Conservation (phyloP, 2,888 invertebrate species). For the Achlya flavicornis region DNA sequence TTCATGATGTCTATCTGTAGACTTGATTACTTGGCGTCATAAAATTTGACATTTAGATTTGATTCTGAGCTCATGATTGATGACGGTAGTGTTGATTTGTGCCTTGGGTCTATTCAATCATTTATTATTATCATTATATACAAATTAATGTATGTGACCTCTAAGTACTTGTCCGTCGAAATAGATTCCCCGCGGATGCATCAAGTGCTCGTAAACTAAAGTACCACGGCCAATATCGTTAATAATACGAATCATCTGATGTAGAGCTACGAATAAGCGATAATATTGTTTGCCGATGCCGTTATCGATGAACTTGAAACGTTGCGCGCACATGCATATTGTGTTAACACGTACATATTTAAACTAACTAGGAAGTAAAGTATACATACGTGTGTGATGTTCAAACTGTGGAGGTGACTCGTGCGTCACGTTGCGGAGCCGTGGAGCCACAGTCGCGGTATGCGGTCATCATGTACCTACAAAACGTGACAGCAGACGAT, state of each 20-base stretch:
- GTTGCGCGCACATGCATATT: slow-evolving; percentile 57
- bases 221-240: background rate
- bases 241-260: slow-evolving; percentile 31
- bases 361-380: slow-evolving; percentile 66
- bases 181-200: slow-evolving; percentile 29
- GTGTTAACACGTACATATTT: slow-evolving; percentile 61
- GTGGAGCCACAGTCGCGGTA: slow-evolving; percentile 31
- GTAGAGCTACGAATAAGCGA: slow-evolving; percentile 50
- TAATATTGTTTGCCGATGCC: slow-evolving; percentile 61
- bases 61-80: background rate
- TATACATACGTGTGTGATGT: slow-evolving; percentile 46
- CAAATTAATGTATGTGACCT: slow-evolving; percentile 13
- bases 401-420: slow-evolving; percentile 46
- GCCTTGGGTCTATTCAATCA: background rate
- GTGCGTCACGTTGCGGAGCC: slow-evolving; percentile 49
- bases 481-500: slow-evolving; percentile 41
- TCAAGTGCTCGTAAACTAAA: slow-evolving; percentile 16
- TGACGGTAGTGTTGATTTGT: background rate
- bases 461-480: slow-evolving; percentile 34
- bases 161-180: slow-evolving; percentile 12
- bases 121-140: slow-evolving; percentile 1
- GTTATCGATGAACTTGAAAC: slow-evolving; percentile 76
- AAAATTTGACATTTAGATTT: background rate
- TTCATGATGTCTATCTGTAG: background rate
- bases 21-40: background rate